A percentile compares a stretch with the other conserved stretches of the same genome.
Conservation (phyloP, 2,888 invertebrate species). For the Scaptomyza cyrtandrae region DNA sequence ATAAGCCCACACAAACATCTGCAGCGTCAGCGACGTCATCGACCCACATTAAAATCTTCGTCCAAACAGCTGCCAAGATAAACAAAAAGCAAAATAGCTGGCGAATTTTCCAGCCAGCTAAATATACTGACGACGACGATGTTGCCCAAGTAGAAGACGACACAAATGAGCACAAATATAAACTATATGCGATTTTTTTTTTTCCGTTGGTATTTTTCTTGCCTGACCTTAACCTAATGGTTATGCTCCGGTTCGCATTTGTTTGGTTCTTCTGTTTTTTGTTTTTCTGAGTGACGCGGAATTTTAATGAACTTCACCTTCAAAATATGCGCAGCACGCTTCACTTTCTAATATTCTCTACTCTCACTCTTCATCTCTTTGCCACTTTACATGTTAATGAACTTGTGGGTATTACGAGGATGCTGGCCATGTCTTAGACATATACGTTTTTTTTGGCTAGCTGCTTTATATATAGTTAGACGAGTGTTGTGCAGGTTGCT, state of each 20-base stretch:
- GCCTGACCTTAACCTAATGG: conserved; percentile 72
- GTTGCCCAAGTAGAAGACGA: conserved; percentile 18
- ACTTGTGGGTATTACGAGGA: conserved; percentile 51
- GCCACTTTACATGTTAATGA: conserved; percentile 72
- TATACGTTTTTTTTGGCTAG: conserved; percentile 20
- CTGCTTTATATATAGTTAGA: conserved; percentile 26
- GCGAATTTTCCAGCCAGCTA: conserved; percentile 63
- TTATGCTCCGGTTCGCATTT: conserved; percentile 36
- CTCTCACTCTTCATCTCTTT: background rate
- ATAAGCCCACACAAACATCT: conserved; percentile 20
- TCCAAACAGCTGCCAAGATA: conserved; percentile 58
- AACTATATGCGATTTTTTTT: conserved; percentile 26
- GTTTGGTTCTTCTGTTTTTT: conserved; percentile 20
- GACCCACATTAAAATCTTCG: conserved; percentile 39
- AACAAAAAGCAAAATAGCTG: conserved; percentile 40
- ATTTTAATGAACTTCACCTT: conserved; percentile 80
- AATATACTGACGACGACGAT: conserved; percentile 45
- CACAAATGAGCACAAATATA: conserved; percentile 13
- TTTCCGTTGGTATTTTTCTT: background rate
- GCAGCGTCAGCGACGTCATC: conserved; percentile 69
- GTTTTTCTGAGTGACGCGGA: conserved; percentile 68
- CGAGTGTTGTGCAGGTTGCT: background rate
- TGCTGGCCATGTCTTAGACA: conserved; percentile 15
- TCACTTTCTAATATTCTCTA: background rate
- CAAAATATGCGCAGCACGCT: conserved; percentile 15